Conservation (phyloP, 2,113 vertebrate species). For the Albula goreensis region DNA sequence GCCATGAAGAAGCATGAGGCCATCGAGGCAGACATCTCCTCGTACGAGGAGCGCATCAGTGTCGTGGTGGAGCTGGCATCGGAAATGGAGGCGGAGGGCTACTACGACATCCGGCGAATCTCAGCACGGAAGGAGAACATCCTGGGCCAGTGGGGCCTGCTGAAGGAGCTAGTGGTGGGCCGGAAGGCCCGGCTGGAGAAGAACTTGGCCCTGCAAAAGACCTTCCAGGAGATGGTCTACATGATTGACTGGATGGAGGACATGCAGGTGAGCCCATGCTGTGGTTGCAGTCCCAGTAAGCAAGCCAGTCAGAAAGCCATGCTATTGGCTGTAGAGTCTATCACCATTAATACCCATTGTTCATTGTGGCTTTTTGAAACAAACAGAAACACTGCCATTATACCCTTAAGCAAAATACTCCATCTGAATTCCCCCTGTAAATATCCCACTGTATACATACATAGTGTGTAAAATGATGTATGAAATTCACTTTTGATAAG, state of each 20-base stretch:
- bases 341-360: neutral
- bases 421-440: too few relatives aligned
- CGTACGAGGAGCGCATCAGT: conserved; percentile 88
- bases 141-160: conserved; percentile 86
- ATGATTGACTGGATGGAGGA: conserved; percentile 99
- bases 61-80: conserved; percentile 82
- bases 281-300: neutral
- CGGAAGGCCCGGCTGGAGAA: conserved; percentile 83
- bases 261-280: conserved; percentile 76
- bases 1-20: conserved; percentile 98
- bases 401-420: too few relatives aligned
- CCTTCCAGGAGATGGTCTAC: conserved; percentile 98
- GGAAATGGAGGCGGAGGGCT: conserved; percentile 85
- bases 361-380: too few relatives aligned
- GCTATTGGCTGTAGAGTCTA: neutral
- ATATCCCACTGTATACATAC: too few relatives aligned
- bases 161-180: conserved; percentile 81
- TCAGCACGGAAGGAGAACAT: conserved; percentile 88
- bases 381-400: too few relatives aligned
- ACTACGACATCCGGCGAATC: conserved; percentile 85
- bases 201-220: conserved; percentile 88
- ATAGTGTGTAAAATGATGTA: too few relatives aligned
- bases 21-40: conserved; percentile 92
- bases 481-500: too few relatives aligned
- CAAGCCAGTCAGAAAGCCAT: too few relatives aligned